These are phyloP conservation scores for Hemicrepidius hirtus DNA, from an alignment of 2,888 invertebrate genomes.

Conservation along the genomic window DNA sequence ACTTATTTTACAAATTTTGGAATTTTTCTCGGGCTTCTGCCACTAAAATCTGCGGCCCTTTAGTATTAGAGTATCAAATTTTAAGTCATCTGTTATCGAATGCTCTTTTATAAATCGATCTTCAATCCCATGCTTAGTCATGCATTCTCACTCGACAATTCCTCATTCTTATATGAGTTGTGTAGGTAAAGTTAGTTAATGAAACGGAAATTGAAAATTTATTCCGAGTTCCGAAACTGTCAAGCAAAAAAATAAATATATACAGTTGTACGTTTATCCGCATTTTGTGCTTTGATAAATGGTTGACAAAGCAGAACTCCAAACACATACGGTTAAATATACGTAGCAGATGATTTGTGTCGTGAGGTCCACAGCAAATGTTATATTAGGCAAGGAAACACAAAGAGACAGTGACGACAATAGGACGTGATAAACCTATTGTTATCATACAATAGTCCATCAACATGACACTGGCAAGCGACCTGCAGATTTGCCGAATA, in stretches of 20 bases:
- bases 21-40: too few relatives aligned
- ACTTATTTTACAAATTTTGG: too few relatives aligned
- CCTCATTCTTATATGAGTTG: too few relatives aligned
- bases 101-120: too few relatives aligned
- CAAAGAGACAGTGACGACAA: conserved; percentile 67
- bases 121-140: too few relatives aligned
- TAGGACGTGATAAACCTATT: conserved; percentile 70
- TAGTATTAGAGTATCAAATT: too few relatives aligned
- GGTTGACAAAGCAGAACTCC: conserved; percentile 42
- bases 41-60: too few relatives aligned
- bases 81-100: too few relatives aligned
- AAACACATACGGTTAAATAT: conserved; percentile 47
- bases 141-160: too few relatives aligned
- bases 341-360: conserved; percentile 64
- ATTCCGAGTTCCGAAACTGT: conserved; percentile 24
- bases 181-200: conserved; percentile 11
- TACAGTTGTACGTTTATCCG: conserved; percentile 30
- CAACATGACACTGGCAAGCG: conserved; percentile 68
- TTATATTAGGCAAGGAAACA: conserved; percentile 62
- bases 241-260: conserved; percentile 22
- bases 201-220: conserved; percentile 37
- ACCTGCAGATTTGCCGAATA: conserved; percentile 56
- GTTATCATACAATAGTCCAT: conserved; percentile 70
- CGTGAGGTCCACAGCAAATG: conserved; percentile 64
- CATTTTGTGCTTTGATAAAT: conserved; percentile 47